Conservation (phyloP, 2,888 invertebrate genomes). For the Parapristionchus giblindavisi region DNA sequence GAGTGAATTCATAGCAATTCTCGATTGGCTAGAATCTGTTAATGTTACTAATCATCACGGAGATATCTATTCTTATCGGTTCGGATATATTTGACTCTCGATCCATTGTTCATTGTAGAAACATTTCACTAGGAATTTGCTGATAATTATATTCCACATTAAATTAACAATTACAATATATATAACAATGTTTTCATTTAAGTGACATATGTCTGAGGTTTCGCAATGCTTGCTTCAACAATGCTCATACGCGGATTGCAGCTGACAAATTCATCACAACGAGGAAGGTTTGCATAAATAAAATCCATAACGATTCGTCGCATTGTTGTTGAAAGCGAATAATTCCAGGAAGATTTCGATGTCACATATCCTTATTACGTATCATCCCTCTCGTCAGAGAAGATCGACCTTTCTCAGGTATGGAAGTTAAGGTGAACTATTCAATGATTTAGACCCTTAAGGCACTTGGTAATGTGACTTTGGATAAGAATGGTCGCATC, state of each 20-base stretch:
- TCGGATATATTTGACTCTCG: too few species aligned
- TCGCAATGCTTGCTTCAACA: constrained; percentile 62
- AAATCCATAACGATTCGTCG: not conserved
- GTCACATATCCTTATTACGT: constrained; percentile 59
- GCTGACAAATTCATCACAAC: constrained; percentile 56
- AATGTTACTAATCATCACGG: constrained; percentile 43
- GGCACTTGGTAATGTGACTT: constrained; percentile 47
- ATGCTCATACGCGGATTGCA: constrained; percentile 57
- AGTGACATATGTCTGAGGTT: constrained; percentile 49
- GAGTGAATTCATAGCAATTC: constrained; percentile 51
- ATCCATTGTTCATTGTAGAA: too few species aligned
- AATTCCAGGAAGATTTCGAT: too few species aligned
- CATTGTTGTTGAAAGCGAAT: constrained; percentile 40
- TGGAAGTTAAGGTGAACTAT: not conserved
- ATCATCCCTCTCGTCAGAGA: constrained; percentile 57
- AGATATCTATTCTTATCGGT: constrained; percentile 10
- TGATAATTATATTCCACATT: too few species aligned
- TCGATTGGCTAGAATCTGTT: constrained; percentile 53
- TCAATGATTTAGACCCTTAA: not conserved
- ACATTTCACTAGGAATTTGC: too few species aligned
- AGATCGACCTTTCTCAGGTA: constrained; percentile 57
- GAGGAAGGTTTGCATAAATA: not conserved
- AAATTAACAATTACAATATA: too few species aligned
- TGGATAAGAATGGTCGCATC: constrained; percentile 44
- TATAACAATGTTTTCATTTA: not conserved